Evolutionary conservation across 2,888 invertebrate species (phyloP).

Genomic region (Lithophane semibrunnea): DNA sequence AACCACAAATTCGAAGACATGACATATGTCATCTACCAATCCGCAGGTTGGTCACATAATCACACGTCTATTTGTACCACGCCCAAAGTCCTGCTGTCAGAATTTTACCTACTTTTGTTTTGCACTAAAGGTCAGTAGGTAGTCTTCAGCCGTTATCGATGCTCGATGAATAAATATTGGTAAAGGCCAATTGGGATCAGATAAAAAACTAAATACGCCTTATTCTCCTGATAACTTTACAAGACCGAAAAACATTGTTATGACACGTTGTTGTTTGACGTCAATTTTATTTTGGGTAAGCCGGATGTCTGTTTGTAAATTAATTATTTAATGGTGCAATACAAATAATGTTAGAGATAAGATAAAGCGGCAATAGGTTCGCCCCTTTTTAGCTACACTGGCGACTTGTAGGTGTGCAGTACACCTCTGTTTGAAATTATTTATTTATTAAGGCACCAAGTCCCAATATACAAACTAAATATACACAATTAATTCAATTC

Average conservation of each 20-base stretch:
- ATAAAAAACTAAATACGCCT: conserved; percentile 20
- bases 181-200: conserved; percentile 28
- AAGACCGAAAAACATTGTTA: not conserved
- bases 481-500: too few relatives aligned
- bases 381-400: not conserved
- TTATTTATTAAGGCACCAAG: too few relatives aligned
- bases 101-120: too few relatives aligned
- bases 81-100: not conserved
- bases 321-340: conserved; percentile 12
- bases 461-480: too few relatives aligned
- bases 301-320: conserved; percentile 9
- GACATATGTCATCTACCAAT: not conserved
- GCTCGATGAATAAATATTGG: conserved; percentile 19
- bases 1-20: not conserved
- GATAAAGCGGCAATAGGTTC: not conserved
- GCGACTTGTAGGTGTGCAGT: not conserved
- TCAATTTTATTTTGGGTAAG: conserved; percentile 26
- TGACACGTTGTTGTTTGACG: conserved; percentile 36
- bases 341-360: conserved; percentile 10
- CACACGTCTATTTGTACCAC: not conserved
- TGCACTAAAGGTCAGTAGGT: not conserved
- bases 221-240: conserved; percentile 25
- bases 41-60: not conserved
- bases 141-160: conserved; percentile 7
- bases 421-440: not conserved